A percentile compares a stretch with the other conserved stretches of the same genome.
Evolutionary conservation across 2,113 vertebrate genomes (phyloP).

Genomic region (Limanda limanda): DNA sequence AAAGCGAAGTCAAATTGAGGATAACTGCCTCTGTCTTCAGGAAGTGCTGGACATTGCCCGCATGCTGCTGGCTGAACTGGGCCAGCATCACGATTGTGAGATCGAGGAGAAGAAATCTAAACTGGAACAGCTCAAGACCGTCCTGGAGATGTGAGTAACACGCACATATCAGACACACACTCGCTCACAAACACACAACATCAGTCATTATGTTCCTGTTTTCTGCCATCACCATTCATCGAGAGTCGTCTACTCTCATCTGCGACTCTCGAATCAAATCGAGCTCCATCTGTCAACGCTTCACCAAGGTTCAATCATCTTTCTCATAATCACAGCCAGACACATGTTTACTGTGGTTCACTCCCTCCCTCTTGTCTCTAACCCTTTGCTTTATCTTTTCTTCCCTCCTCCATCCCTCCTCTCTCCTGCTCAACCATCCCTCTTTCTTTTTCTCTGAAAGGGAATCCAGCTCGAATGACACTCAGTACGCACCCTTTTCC

Average conservation of each 20-base stretch:
- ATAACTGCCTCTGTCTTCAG: conserved; percentile 70
- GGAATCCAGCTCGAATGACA: conserved; percentile 86
- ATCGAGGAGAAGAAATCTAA: conserved; percentile 97
- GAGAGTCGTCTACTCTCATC: conserved; percentile 9
- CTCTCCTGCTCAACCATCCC: conserved; percentile 39
- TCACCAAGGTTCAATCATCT: conserved; percentile 18
- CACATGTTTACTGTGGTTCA: conserved; percentile 41
- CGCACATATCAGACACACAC: background rate
- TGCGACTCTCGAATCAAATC: background rate
- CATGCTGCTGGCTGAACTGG: conserved; percentile 90
- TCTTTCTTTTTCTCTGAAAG: conserved; percentile 70
- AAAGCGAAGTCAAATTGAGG: background rate
- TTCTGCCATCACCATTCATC: conserved; percentile 23
- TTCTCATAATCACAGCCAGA: conserved; percentile 18
- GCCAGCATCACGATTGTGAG: conserved; percentile 89
- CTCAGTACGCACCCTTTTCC: conserved; percentile 79
- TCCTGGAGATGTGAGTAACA: conserved; percentile 94
- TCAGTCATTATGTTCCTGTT: background rate
- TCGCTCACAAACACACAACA: background rate
- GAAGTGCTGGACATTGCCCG: conserved; percentile 97
- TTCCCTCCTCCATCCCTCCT: conserved; percentile 48
- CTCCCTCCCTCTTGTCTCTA: conserved; percentile 56
- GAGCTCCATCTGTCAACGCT: conserved; percentile 25
- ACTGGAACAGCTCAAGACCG: conserved; percentile 95
- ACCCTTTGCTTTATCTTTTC: conserved; percentile 61